A percentile compares a stretch with the other conserved stretches of the same genome.
Evolutionary conservation across 2,113 vertebrate genomes (phyloP).

Genomic region (Bos indicus): DNA sequence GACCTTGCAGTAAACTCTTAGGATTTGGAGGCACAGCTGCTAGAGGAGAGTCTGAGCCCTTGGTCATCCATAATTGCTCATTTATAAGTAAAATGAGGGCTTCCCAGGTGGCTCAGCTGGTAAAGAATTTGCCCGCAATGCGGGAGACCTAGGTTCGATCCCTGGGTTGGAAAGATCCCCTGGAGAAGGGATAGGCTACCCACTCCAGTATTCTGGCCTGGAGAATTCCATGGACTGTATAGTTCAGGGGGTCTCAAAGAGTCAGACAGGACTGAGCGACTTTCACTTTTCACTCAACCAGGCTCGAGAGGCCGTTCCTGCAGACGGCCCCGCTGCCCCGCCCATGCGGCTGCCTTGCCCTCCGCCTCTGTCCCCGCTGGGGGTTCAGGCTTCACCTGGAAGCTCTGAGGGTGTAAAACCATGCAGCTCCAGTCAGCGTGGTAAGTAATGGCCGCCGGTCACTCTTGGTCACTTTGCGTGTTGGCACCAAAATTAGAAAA

Average conservation of each 20-base stretch:
- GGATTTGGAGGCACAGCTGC: rapidly evolving
- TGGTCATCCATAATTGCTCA: background rate
- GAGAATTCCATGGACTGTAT: background rate
- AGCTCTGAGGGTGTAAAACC: background rate
- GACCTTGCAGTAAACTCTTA: too few relatives aligned
- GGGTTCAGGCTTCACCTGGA: background rate
- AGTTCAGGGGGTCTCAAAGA: background rate
- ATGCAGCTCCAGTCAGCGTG: rapidly evolving
- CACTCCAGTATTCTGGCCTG: background rate
- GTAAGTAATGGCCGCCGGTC: background rate
- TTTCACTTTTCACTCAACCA: background rate
- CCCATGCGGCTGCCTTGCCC: rapidly evolving
- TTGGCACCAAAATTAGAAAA: background rate
- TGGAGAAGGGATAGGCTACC: background rate
- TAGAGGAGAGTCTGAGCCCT: background rate
- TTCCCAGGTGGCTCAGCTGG: background rate
- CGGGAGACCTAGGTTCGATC: background rate
- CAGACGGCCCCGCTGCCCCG: rapidly evolving
- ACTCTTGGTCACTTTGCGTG: background rate
- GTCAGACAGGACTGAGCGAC: rapidly evolving
- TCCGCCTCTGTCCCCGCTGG: rapidly evolving
- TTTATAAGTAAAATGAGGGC: background rate
- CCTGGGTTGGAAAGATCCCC: background rate
- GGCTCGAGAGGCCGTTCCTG: background rate
- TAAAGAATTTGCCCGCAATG: background rate